Percentiles rank a stretch among this genome's conserved stretches.
Conservation (phyloP, 2,797 vertebrate species). For the Clarias fuscus region DNA sequence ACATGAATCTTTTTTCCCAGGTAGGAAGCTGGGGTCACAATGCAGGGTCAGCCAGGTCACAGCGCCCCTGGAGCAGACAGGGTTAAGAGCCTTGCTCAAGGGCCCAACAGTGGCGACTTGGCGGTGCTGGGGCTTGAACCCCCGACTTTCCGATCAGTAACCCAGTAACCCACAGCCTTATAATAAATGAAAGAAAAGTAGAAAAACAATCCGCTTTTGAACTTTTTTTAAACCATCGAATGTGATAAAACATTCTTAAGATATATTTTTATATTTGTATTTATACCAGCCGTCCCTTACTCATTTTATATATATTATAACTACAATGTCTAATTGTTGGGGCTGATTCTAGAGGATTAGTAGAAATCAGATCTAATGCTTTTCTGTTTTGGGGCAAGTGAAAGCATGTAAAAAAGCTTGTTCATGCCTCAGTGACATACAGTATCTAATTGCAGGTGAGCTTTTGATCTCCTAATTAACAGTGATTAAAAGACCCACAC, state of each 20-base stretch:
- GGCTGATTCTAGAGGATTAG: too few relatives aligned
- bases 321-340: neutral
- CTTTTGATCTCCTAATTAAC: conserved; percentile 5
- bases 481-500: conserved; percentile 17
- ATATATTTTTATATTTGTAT: neutral
- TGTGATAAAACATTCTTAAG: neutral
- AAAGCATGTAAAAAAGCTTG: neutral
- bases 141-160: too few relatives aligned
- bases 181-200: too few relatives aligned
- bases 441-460: neutral
- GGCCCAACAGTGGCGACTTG: too few relatives aligned
- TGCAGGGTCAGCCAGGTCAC: too few relatives aligned
- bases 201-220: neutral
- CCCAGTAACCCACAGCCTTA: too few relatives aligned
- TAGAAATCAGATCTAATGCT: neutral
- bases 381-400: neutral
- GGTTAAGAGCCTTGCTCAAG: too few relatives aligned
- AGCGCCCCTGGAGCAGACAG: too few relatives aligned
- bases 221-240: neutral
- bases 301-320: neutral
- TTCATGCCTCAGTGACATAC: neutral
- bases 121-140: too few relatives aligned
- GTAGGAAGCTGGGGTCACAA: too few relatives aligned
- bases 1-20: too few relatives aligned
- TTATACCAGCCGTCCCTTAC: neutral